Evolutionary conservation across 2,888 invertebrate species (phyloP).

Genomic region (Pseudoips prasinana): DNA sequence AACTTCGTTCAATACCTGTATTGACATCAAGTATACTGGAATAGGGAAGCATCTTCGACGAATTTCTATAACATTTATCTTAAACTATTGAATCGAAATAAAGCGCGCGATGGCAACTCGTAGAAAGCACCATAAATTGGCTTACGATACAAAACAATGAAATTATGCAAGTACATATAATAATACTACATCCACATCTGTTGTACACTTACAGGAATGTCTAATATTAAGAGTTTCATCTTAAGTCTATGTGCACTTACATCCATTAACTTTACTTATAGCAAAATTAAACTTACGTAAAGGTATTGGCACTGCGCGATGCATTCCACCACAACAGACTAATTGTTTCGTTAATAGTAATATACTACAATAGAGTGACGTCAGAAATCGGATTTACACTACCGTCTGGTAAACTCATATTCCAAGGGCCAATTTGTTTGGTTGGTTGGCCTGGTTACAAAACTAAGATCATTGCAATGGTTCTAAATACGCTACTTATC

Average conservation of each 20-base stretch:
- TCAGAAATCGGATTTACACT: too few relatives aligned
- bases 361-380: too few relatives aligned
- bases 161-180: slow-evolving; percentile 27
- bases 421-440: too few relatives aligned
- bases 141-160: slow-evolving; percentile 23
- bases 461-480: too few relatives aligned
- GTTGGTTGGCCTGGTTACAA: too few relatives aligned
- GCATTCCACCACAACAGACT: slow-evolving; percentile 15
- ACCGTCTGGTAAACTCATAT: too few relatives aligned
- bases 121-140: slow-evolving; percentile 37
- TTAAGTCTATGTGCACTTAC: slow-evolving; percentile 38
- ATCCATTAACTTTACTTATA: slow-evolving; percentile 38
- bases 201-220: slow-evolving; percentile 50
- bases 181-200: slow-evolving; percentile 31
- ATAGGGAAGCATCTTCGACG: not conserved
- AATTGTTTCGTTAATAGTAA: too few relatives aligned
- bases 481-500: too few relatives aligned
- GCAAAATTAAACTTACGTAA: slow-evolving; percentile 33
- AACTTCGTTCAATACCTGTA: slow-evolving; percentile 11
- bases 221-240: slow-evolving; percentile 37
- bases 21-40: slow-evolving; percentile 9
- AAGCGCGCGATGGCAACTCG: slow-evolving; percentile 27
- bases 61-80: not conserved
- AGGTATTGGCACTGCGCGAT: slow-evolving; percentile 10
- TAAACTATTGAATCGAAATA: slow-evolving; percentile 11